A percentile compares a stretch with the other conserved stretches of the same genome.
phyloP scores from a whole-genome alignment of 1,140 invertebrate genomes.

The Saccostrea cuccullata region DNA sequence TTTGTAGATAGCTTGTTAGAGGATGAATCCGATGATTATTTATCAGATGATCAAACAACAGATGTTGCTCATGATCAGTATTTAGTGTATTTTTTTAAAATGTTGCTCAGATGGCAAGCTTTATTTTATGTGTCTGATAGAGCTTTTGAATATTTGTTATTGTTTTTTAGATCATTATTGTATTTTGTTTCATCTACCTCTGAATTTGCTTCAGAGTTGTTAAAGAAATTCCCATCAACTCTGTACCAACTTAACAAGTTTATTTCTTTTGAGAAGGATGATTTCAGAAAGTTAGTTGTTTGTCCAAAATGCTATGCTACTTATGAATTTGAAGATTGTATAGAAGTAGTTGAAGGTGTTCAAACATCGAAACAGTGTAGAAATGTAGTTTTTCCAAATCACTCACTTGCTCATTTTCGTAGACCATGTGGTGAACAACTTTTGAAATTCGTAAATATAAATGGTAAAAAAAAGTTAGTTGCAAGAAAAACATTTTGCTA shows the following conservation, averaged over 20 bases:
- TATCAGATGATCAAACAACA: not conserved
- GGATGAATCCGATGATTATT: not conserved
- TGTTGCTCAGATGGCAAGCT: constrained; percentile 15
- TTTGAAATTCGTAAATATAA: constrained; percentile 12
- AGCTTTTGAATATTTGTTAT: not conserved
- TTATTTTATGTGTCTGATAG: constrained; percentile 13
- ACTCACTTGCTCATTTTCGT: constrained; percentile 4
- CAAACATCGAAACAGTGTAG: constrained; percentile 3
- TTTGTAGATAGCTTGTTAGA: not conserved
- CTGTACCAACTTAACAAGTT: constrained; percentile 21
- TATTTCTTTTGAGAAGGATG: not conserved
- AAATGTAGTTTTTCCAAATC: constrained; percentile 19
- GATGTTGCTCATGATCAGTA: not conserved
- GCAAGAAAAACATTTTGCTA: constrained; percentile 24
- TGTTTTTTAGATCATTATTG: constrained; percentile 13
- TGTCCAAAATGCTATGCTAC: constrained; percentile 8
- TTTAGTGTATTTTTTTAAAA: constrained; percentile 13
- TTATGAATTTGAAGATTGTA: constrained; percentile 29
- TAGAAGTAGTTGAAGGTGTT: constrained; percentile 5
- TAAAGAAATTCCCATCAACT: constrained; percentile 20
- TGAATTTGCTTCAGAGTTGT: constrained; percentile 15
- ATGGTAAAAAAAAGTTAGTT: constrained; percentile 17
- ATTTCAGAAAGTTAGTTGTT: constrained; percentile 16
- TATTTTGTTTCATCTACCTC: not conserved
- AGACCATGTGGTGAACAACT: constrained; percentile 18